Base-by-base conservation (phyloP, 2,888 invertebrate genomes). In the Meloe dianella region DNA sequence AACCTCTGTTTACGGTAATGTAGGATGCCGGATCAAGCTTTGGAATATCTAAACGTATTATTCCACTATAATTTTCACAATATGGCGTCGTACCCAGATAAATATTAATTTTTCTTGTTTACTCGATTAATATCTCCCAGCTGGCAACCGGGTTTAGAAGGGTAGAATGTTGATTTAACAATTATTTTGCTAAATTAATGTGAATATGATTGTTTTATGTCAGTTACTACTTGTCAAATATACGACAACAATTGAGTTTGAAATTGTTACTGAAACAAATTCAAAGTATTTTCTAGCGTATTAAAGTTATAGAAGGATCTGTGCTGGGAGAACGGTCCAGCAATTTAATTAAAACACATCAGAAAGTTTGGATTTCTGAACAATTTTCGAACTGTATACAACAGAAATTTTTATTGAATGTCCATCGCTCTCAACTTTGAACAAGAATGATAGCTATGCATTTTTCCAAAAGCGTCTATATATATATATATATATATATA, bases 1-100 rank as follows among this genome's bases (percentile, higher is more conserved):
- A 77, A 79, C 75, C 76, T 73, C 76, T 80, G 80, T 80, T 79
- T 78, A 80, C 79, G 78, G 77, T 79, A 78, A 78, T 78, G 79
- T 75, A 74, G 74, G 72, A 78, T 79, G 77, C 77, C 75, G 73
- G 73, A 65, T 62, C 60, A 54, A 61, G 7, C 17, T 41, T 35
- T 30, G 27, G 27, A 27, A 27, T 27, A 27, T 27, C 27, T 27
- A 27, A n/a, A n/a, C n/a, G n/a, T n/a, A n/a, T n/a, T n/a, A n/a
- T n/a, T n/a, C n/a, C n/a, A 27, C 27, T 27, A 27, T 27, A 27
- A 27, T 27, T 27, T 27, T 4, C 27, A 27, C 27, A 27, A 29
- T 27, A 27, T n/a, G 20, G 22, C 30, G 12, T 9, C 27, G 61
- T 32, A 6, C 3, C 10, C 4, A 17, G 2, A 51, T 64, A 64